phyloP scores from a whole-genome alignment of 2,888 invertebrate genomes.

The Tenthredo notha region DNA sequence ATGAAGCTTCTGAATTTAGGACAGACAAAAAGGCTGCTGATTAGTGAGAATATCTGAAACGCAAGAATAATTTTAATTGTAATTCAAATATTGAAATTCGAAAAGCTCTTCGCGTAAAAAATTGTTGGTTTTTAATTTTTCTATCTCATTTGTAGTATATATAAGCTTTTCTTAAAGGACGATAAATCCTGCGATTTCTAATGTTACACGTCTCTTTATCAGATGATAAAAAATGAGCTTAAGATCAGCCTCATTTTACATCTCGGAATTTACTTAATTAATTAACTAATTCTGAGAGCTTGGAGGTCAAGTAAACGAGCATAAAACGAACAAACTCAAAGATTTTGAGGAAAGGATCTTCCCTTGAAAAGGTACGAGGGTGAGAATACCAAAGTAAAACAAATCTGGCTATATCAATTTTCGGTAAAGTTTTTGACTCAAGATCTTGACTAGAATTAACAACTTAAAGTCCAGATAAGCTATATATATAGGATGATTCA shows the following conservation, averaged over 20 bases:
- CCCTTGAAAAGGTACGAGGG: not conserved
- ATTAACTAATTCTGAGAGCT: not conserved
- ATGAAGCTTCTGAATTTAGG: too few relatives aligned
- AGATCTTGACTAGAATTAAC: not conserved
- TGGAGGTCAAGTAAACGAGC: not conserved
- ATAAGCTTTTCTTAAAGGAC: not conserved
- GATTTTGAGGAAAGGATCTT: not conserved
- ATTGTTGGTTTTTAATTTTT: too few relatives aligned
- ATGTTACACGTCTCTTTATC: not conserved
- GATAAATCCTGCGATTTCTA: not conserved
- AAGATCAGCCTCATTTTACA: not conserved
- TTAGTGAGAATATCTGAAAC: too few relatives aligned
- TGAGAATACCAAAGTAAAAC: not conserved
- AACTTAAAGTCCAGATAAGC: not conserved
- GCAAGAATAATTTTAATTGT: too few relatives aligned
- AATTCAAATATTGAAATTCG: too few relatives aligned
- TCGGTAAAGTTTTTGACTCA: not conserved
- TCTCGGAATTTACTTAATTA: not conserved
- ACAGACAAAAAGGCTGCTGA: too few relatives aligned
- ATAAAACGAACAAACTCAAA: not conserved
- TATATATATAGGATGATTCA: not conserved
- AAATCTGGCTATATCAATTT: not conserved
- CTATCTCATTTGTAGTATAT: too few relatives aligned
- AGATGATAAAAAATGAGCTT: not conserved
- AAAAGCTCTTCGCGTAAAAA: too few relatives aligned